These are phyloP conservation scores for Phyllopteryx taeniolatus DNA, from an alignment of 2,113 vertebrate genomes.

Conservation along the genomic window DNA sequence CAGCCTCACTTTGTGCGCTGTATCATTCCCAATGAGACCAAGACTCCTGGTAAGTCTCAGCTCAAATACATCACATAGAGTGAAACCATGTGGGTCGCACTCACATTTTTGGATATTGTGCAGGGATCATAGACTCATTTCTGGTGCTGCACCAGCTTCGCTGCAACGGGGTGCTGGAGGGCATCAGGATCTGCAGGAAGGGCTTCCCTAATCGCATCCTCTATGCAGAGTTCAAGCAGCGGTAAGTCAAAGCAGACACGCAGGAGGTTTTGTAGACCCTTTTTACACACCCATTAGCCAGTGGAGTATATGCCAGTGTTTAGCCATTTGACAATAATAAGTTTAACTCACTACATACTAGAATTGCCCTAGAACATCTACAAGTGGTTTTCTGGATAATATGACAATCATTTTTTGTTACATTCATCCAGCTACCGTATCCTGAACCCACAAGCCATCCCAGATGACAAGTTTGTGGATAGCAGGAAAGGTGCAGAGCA, in stretches of 20 bases:
- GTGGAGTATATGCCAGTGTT: too few relatives aligned
- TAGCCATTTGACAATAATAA: too few relatives aligned
- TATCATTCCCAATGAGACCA: slow-evolving; percentile 93
- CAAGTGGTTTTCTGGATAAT: background rate
- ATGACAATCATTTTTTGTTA: background rate
- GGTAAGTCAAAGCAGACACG: slow-evolving; percentile 58
- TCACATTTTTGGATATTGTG: slow-evolving; percentile 1
- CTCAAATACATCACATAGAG: too few relatives aligned
- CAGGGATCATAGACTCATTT: slow-evolving; percentile 81
- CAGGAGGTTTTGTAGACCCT: background rate
- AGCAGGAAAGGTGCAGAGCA: slow-evolving; percentile 87
- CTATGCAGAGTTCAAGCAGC: slow-evolving; percentile 80
- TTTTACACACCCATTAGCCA: too few relatives aligned
- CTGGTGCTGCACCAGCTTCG: slow-evolving; percentile 82
- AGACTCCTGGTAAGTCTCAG: slow-evolving; percentile 81
- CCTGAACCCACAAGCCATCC: slow-evolving; percentile 87
- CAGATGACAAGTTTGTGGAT: slow-evolving; percentile 90
- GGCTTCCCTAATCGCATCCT: slow-evolving; percentile 82
- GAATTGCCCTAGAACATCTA: background rate
- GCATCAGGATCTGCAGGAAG: slow-evolving; percentile 84
- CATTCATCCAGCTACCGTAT: slow-evolving; percentile 81
- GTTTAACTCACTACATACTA: too few relatives aligned
- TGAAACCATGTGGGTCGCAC: background rate
- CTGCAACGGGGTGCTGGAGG: slow-evolving; percentile 83
- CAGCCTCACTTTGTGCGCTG: slow-evolving; percentile 94